Percentiles rank a stretch among this genome's conserved stretches.
phyloP scores from a whole-genome alignment of 1,140 invertebrate genomes.

The Drosophila arawakana region DNA sequence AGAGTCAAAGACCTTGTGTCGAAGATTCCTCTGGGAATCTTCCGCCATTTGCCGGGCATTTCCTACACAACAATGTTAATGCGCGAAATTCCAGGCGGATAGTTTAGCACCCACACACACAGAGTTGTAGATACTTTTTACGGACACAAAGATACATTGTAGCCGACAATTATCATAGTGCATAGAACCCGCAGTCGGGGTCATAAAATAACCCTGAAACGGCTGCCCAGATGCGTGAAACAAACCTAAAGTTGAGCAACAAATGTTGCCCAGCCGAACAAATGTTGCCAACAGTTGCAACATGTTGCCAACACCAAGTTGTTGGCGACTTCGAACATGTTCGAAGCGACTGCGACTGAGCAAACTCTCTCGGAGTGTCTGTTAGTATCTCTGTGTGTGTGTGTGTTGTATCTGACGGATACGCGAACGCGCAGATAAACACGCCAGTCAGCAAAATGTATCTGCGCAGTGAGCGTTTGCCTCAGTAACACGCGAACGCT shows the following conservation, averaged over 20 bases:
- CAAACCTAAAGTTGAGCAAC: conserved; percentile 4
- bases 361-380: background rate
- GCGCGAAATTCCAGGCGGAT: conserved; percentile 64
- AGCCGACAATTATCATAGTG: conserved; percentile 52
- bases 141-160: conserved; percentile 34
- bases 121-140: conserved; percentile 3
- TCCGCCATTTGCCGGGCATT: conserved; percentile 36
- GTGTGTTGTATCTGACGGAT: conserved; percentile 46
- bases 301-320: conserved; percentile 13
- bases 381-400: background rate
- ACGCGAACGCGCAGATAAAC: conserved; percentile 58
- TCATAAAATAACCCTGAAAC: conserved; percentile 21
- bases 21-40: conserved; percentile 39
- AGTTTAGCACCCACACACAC: conserved; percentile 64
- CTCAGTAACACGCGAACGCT: conserved; percentile 76
- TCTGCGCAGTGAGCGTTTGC: conserved; percentile 66
- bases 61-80: conserved; percentile 64
- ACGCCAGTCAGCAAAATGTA: conserved; percentile 61
- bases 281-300: conserved; percentile 15
- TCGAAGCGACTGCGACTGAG: conserved; percentile 16
- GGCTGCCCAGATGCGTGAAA: background rate
- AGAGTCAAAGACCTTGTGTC: conserved; percentile 52
- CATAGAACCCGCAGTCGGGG: conserved; percentile 4
- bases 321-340: conserved; percentile 36
- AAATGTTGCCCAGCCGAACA: conserved; percentile 15